A percentile compares a stretch with the other conserved stretches of the same genome.
Conservation (phyloP, 2,888 invertebrate genomes). For the Allophyes oxyacanthae region DNA sequence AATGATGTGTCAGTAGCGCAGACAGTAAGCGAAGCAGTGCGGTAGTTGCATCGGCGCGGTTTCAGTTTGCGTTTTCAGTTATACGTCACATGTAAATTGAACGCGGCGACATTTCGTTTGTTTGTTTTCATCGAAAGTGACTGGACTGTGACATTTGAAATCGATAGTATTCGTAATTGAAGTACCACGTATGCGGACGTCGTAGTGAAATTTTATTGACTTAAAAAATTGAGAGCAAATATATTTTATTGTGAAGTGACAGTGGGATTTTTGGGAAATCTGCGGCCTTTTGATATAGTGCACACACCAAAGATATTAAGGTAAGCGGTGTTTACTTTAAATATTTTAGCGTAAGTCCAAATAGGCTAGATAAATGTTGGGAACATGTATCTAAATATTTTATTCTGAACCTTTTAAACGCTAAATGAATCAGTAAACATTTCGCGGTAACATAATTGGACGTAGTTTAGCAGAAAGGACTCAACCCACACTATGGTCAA, state of each 20-base stretch:
- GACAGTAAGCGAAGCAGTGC: conserved; percentile 66
- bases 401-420: conserved; percentile 23
- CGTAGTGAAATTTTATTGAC: conserved; percentile 73
- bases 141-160: conserved; percentile 84
- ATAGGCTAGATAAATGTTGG: conserved; percentile 39
- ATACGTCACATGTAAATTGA: conserved; percentile 71
- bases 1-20: conserved; percentile 62
- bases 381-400: conserved; percentile 21
- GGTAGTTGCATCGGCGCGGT: conserved; percentile 61
- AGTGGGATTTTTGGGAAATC: conserved; percentile 78
- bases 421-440: conserved; percentile 24
- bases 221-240: conserved; percentile 63
- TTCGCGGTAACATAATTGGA: too few species aligned
- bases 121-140: conserved; percentile 82
- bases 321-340: conserved; percentile 68
- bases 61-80: conserved; percentile 84
- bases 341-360: conserved; percentile 41
- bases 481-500: too few species aligned
- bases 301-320: conserved; percentile 84
- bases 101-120: conserved; percentile 65
- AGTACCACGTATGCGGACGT: conserved; percentile 67
- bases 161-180: conserved; percentile 75
- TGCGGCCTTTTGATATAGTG: conserved; percentile 56
- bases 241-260: conserved; percentile 76
- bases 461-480: too few species aligned